A percentile compares a stretch with the other conserved stretches of the same genome.
These are phyloP conservation scores for Chloebia gouldiae DNA, from an alignment of 2,113 vertebrate genomes.

Conservation along the genomic window DNA sequence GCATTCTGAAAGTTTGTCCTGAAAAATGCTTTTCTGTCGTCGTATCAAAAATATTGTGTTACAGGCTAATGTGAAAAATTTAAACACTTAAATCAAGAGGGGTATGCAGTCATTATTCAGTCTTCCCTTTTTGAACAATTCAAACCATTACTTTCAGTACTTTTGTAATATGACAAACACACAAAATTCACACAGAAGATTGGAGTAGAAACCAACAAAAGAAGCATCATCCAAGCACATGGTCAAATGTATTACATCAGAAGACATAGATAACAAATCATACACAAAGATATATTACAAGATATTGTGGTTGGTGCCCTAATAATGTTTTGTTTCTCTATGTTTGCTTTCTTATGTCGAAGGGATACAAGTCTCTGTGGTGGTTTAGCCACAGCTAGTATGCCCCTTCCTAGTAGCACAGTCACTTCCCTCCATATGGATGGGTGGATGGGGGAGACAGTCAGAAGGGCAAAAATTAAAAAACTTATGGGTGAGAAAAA, in stretches of 20 bases:
- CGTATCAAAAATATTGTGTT: conserved; percentile 21
- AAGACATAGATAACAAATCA: not conserved
- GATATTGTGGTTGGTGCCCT: not conserved
- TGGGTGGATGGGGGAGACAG: rapidly evolving
- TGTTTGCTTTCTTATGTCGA: not conserved
- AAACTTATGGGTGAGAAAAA: not conserved
- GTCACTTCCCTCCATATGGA: not conserved
- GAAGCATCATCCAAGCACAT: not conserved
- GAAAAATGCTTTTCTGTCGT: not conserved
- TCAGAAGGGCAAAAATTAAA: not conserved
- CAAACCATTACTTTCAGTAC: not conserved
- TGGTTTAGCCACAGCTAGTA: not conserved
- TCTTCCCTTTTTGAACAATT: not conserved
- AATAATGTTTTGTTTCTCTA: not conserved
- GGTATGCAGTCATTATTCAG: not conserved
- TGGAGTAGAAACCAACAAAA: not conserved
- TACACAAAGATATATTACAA: not conserved
- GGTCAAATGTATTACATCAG: not conserved
- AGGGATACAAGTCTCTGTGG: not conserved
- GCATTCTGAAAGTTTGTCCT: not conserved
- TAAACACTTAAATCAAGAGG: conserved; percentile 26
- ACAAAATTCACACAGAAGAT: not conserved
- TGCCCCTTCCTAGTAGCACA: not conserved
- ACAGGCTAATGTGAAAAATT: conserved; percentile 11
- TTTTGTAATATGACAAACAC: not conserved